Base-by-base conservation (phyloP, 2,113 vertebrate genomes). In the Tetrax tetrax region DNA sequence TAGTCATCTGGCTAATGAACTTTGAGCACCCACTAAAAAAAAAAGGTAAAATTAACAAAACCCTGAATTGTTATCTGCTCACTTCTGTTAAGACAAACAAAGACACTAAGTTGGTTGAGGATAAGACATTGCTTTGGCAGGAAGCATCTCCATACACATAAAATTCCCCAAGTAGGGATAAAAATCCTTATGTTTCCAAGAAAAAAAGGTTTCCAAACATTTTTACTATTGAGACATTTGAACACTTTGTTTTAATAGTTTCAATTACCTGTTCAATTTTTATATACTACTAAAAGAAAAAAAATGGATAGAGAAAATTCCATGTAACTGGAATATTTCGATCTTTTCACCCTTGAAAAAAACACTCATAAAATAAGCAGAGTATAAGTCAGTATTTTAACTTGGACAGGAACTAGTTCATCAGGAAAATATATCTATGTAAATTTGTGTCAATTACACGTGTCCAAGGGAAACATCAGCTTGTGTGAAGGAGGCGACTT, bases 141-240 rank as follows among this genome's bases (percentile, higher is more conserved):
- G 38, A 93, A 59, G n/a, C 0, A 0, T 38, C 54, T 23, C 24
- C 13, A 51, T 25, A 45, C 11, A 45, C 1, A 41, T 2, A 2
- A 16, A 74, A 78, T 20, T 70, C 35, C 24, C 21, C 22, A 83
- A 64, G 8, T 5, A 66, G 21, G 21, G 74, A 56, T 13, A 83
- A 72, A 87, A 71, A 54, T 21, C 27, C 27, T 23, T 5, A 64
- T 2, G 12, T 14, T 57, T 65, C 50, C 6, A 69, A 74, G 35
- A 89, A 77, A 77, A 76, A 12, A 14, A 31, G 15, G 69, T 53
- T 88, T 92, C 22, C 8, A 38, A 85, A 35, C 3, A 27, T 17
- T 57, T 93, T 85, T 77, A 37, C 45, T 63, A 65, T 60, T 68
- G 33, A 85, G 47, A 27, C 37, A 29, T 33, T 50, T 1, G 0